Percentiles rank a stretch among this genome's conserved stretches.
Evolutionary conservation across 2,113 vertebrate genomes (phyloP).

Genomic region (Albula goreensis): DNA sequence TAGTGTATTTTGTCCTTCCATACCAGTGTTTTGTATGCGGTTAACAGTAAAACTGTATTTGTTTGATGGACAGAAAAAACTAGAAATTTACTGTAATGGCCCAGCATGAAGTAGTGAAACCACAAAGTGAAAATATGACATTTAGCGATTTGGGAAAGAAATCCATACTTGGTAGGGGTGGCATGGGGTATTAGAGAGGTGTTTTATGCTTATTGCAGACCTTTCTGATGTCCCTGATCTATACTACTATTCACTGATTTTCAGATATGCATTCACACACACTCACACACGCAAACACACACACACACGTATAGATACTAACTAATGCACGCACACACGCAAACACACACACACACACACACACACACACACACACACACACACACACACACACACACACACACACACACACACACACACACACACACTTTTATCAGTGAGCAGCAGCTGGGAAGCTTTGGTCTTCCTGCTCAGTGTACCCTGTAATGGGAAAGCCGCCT

Average conservation of each 20-base stretch:
- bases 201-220: neutral
- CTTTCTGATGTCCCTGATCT: neutral
- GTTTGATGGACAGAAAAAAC: neutral
- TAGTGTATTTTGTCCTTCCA: neutral
- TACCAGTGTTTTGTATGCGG: neutral
- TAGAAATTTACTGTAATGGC: neutral
- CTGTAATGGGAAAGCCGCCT: constrained; percentile 50
- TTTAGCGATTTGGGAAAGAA: neutral
- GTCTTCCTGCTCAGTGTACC: constrained; percentile 39
- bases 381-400: neutral
- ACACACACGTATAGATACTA: neutral
- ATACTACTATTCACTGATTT: constrained; percentile 43
- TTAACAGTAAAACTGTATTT: neutral
- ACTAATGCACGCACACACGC: neutral
- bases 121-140: neutral
- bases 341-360: neutral
- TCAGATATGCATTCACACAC: constrained; percentile 32
- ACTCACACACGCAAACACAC: neutral
- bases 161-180: neutral
- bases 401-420: neutral
- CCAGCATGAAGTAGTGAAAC: neutral
- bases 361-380: constrained; percentile 18
- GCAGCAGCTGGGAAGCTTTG: constrained; percentile 23
- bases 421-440: constrained; percentile 23
- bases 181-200: neutral